These are phyloP conservation scores for Homarus gammarus DNA, from an alignment of 2,888 invertebrate genomes.

Conservation along the genomic window DNA sequence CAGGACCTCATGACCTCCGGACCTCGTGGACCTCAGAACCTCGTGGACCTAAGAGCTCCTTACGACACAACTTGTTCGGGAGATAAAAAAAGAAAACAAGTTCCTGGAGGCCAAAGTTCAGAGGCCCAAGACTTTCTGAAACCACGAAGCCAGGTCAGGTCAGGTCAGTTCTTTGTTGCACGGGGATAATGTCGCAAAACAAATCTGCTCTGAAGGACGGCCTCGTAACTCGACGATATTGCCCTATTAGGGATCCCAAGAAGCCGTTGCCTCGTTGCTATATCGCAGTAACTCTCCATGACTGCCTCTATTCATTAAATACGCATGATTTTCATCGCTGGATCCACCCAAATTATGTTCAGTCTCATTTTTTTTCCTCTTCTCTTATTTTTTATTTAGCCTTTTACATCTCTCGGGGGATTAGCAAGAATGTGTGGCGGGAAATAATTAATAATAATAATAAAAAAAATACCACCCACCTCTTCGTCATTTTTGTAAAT, in stretches of 20 bases:
- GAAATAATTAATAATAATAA: not conserved
- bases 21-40: not conserved
- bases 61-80: not conserved
- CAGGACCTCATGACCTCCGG: not conserved
- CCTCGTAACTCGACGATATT: conserved; percentile 12
- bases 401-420: too few relatives aligned
- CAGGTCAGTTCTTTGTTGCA: too few relatives aligned
- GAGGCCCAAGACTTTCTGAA: not conserved
- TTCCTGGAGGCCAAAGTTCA: not conserved
- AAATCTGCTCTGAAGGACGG: not conserved
- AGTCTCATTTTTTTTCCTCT: too few relatives aligned
- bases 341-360: not conserved
- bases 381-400: too few relatives aligned
- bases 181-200: conserved; percentile 5
- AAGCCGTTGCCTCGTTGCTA: not conserved
- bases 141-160: not conserved
- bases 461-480: too few relatives aligned
- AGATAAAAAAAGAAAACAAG: not conserved
- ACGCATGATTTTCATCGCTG: conserved; percentile 1
- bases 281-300: not conserved
- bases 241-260: conserved; percentile 6
- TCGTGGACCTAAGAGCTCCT: not conserved
- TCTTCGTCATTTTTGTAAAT: too few relatives aligned
- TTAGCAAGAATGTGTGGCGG: not conserved
- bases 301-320: not conserved